Conservation (phyloP, 1,140 invertebrate species). For the Caerostris darwini region DNA sequence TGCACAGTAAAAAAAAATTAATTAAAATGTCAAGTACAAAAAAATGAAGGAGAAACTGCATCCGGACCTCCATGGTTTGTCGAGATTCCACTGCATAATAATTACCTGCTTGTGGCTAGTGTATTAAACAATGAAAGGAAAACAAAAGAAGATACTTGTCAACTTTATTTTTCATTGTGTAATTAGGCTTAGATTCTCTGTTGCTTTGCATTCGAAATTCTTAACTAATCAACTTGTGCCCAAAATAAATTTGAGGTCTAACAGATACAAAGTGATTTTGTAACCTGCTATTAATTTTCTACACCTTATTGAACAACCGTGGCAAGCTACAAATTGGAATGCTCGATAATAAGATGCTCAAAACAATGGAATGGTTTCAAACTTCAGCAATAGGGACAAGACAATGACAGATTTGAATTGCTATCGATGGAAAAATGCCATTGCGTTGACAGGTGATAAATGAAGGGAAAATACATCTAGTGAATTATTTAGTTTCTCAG, state of each 20-base stretch:
- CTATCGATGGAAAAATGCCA: too few species aligned
- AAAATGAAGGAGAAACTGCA: too few species aligned
- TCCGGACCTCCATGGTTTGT: too few species aligned
- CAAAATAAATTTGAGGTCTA: not conserved
- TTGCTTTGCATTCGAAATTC: not conserved
- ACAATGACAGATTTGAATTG: not conserved
- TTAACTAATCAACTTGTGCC: not conserved
- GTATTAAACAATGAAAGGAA: too few species aligned
- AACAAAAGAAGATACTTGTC: not conserved
- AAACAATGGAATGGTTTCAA: too few species aligned
- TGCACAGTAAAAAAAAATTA: too few species aligned
- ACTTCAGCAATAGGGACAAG: not conserved
- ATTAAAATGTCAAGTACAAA: too few species aligned
- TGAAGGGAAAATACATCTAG: too few species aligned
- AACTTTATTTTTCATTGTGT: not conserved
- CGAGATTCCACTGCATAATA: too few species aligned
- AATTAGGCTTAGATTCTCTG: not conserved
- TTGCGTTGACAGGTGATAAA: too few species aligned
- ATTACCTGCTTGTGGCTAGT: too few species aligned
- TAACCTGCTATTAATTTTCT: not conserved
- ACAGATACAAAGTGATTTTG: not conserved
- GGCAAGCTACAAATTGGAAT: not conserved
- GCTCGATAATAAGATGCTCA: not conserved
- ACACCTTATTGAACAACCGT: not conserved
- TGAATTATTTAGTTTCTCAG: too few species aligned